These are phyloP conservation scores for Bicyclus anynana DNA, from an alignment of 1,140 invertebrate genomes.

Conservation along the genomic window DNA sequence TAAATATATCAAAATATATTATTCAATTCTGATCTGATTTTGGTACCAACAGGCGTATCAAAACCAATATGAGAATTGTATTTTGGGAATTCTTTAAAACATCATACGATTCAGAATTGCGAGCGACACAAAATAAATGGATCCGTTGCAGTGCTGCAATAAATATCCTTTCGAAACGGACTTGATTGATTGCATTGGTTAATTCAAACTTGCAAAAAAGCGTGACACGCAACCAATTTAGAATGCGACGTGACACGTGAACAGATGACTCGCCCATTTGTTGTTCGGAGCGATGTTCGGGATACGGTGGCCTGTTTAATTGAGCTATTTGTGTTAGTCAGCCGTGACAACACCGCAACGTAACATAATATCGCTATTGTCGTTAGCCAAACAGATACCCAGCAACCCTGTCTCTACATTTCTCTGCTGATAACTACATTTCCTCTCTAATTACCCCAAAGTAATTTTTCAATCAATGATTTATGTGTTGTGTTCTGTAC, in stretches of 20 bases:
- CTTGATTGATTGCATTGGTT: conserved; percentile 47
- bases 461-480: neutral
- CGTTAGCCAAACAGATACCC: neutral
- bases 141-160: conserved; percentile 18
- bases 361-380: conserved; percentile 39
- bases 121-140: conserved; percentile 22
- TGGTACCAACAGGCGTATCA: neutral
- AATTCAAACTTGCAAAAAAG: conserved; percentile 48
- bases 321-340: conserved; percentile 67
- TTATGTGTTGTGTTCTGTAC: too few relatives aligned
- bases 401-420: too few relatives aligned
- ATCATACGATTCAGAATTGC: conserved; percentile 16
- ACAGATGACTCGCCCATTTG: conserved; percentile 61
- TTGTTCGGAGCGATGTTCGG: conserved; percentile 43
- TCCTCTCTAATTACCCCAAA: neutral
- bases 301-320: conserved; percentile 55
- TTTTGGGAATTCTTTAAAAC: neutral
- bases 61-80: neutral
- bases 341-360: conserved; percentile 43
- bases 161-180: conserved; percentile 32
- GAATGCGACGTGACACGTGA: conserved; percentile 51
- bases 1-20: too few relatives aligned
- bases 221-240: conserved; percentile 52
- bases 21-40: too few relatives aligned
- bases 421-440: neutral